Evolutionary conservation across 2,113 vertebrate species (phyloP), one percentile per base, ranked within the genome.

Genomic region (Grantiella picta): DNA sequence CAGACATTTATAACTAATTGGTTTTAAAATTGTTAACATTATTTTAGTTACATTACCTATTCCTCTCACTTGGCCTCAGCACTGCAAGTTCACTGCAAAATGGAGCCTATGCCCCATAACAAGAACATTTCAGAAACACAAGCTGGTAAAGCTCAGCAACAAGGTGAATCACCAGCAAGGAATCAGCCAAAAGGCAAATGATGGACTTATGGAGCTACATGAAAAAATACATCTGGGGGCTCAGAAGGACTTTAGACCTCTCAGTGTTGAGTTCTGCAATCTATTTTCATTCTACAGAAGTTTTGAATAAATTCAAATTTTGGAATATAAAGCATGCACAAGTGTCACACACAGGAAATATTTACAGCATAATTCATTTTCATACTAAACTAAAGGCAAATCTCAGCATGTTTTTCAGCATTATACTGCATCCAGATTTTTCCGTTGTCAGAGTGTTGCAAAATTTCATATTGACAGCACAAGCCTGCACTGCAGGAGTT

Each of bases 361-460:
- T 93, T 94, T 90, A 93, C 90, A 86, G 64, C 0, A 2, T 35
- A 93, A 95, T 95, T 93, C 75, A 90, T 93, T 86, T 64, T 68
- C 52, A 64, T 78, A 75, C 88, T 81, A 14, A 94, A 72, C 53
- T 18, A 42, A 56, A 94, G 88, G 88, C 64, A 0, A 94, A 83
- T 94, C 92, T 70, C 92, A 71, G 88, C 90, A 64, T 93, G 90
- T 91, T 97, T 93, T 93, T 92, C 88, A 64, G 45, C 23, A 15
- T 84, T 92, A 93, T 78, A 93, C 93, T 68, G 79, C 76, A 92
- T 93, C 82, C 93, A 94, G 88, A 95, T 95, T 96, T 90, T 97
- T 96, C 95, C 85, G 11, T 70, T 88, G 94, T 95, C 87, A 92
- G 85, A 92, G 78, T 73, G 59, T 96, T 96, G 95, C 94, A 96